Percentiles rank a stretch among this genome's conserved stretches.
Evolutionary conservation across 2,888 invertebrate genomes (phyloP).

Genomic region (Pterostichus madidus): DNA sequence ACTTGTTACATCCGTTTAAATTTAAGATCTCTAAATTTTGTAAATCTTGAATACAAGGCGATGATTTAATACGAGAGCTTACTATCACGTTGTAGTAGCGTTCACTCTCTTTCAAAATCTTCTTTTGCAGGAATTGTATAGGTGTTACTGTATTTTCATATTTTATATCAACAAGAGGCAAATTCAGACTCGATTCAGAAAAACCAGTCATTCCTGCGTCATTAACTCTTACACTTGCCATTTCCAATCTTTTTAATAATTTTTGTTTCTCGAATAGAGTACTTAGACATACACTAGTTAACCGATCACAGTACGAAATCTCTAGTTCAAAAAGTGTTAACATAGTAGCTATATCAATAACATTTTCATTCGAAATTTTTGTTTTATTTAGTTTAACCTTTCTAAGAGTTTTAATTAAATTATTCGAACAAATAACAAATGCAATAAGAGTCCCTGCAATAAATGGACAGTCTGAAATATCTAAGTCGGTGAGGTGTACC

Average conservation of each 20-base stretch:
- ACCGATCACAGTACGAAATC: neutral
- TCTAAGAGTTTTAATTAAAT: too few relatives aligned
- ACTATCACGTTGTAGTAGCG: neutral
- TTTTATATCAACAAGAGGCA: neutral
- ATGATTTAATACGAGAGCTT: too few relatives aligned
- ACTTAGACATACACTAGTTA: neutral
- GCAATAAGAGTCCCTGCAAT: too few relatives aligned
- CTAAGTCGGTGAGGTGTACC: neutral
- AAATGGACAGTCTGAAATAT: neutral
- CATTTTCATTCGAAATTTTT: too few relatives aligned
- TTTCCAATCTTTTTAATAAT: neutral
- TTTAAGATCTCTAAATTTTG: conserved; percentile 12
- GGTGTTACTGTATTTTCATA: neutral
- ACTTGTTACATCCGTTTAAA: neutral
- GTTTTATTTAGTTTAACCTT: too few relatives aligned
- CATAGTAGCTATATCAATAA: too few relatives aligned
- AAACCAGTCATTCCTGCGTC: neutral
- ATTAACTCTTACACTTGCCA: neutral
- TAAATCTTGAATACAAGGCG: neutral
- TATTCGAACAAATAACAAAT: too few relatives aligned
- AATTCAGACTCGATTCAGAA: neutral
- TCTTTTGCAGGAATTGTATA: neutral
- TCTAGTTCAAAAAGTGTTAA: too few relatives aligned
- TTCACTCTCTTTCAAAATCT: neutral
- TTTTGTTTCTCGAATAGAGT: neutral